Conservation (phyloP, 2,888 invertebrate genomes). For the Eupithecia abbreviata region DNA sequence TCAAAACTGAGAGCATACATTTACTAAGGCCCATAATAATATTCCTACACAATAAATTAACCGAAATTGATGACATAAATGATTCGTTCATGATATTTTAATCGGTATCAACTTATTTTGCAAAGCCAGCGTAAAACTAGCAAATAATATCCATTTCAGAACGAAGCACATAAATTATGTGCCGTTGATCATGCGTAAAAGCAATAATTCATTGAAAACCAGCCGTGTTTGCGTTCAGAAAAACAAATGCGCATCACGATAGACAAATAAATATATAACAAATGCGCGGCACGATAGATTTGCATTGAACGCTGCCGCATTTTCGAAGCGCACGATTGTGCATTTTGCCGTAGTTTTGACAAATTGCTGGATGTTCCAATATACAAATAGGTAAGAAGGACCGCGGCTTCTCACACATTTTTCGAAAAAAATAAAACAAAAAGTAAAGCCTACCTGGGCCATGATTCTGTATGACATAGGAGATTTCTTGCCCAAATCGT, state of each 20-base stretch:
- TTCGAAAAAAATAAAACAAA: no score
- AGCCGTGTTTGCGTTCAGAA: conserved; percentile 10
- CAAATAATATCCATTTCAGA: conserved; percentile 18
- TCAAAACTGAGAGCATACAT: no score
- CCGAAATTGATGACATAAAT: background rate
- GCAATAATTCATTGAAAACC: conserved; percentile 19
- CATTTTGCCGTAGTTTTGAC: background rate
- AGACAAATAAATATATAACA: background rate
- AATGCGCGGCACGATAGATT: background rate
- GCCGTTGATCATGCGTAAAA: conserved; percentile 24
- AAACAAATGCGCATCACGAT: conserved; percentile 9
- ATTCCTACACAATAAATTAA: background rate
- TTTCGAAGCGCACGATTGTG: background rate
- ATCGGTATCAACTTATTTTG: background rate
- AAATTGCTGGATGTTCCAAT: background rate
- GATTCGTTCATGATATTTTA: conserved; percentile 6
- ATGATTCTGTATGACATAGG: no score
- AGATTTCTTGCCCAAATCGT: no score
- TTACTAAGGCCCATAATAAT: background rate
- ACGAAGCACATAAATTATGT: conserved; percentile 27
- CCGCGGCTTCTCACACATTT: no score
- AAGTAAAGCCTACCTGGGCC: no score
- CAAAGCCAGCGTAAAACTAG: background rate
- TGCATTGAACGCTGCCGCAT: background rate
- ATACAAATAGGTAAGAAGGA: no score